phyloP scores from a whole-genome alignment of 2,797 vertebrate genomes.

The Galago senegalensis region DNA sequence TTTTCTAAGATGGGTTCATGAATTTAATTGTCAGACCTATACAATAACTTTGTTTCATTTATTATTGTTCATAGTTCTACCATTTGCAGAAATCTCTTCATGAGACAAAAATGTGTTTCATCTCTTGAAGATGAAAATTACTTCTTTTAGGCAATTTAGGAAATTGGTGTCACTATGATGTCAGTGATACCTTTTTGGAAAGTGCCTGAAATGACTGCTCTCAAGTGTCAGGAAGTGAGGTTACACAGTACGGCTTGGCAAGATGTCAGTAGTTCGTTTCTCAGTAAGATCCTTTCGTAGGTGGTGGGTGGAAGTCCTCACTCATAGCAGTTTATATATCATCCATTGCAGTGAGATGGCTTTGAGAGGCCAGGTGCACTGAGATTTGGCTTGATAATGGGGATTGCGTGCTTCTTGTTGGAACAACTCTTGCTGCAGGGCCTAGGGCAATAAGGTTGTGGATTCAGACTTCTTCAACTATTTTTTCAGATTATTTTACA shows the following conservation, averaged over 20 bases:
- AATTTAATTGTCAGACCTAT: too few relatives aligned
- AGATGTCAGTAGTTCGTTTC: conserved; percentile 4
- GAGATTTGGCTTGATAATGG: not conserved
- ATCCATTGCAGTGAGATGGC: conserved; percentile 31
- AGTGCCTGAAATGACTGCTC: not conserved
- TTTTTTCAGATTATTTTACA: conserved; percentile 14
- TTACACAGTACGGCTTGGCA: not conserved
- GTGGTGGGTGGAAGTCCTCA: conserved; percentile 16
- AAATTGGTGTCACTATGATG: not conserved
- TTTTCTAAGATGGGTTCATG: too few relatives aligned
- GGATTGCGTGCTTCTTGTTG: conserved; percentile 21
- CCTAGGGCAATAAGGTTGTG: conserved; percentile 16
- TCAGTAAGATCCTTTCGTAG: conserved; percentile 13
- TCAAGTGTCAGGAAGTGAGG: not conserved
- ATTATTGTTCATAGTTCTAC: not conserved
- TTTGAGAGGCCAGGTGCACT: conserved; percentile 2
- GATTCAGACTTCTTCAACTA: conserved; percentile 64
- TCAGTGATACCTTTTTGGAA: not conserved
- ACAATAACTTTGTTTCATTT: not conserved
- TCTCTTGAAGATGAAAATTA: not conserved
- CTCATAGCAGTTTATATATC: not conserved
- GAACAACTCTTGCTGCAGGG: conserved; percentile 41
- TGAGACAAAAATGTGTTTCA: not conserved
- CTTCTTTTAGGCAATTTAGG: not conserved
- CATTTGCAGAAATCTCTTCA: not conserved